A percentile compares a stretch with the other conserved stretches of the same genome.
phyloP scores from a whole-genome alignment of 1,140 invertebrate species.

The Bombus impatiens region DNA sequence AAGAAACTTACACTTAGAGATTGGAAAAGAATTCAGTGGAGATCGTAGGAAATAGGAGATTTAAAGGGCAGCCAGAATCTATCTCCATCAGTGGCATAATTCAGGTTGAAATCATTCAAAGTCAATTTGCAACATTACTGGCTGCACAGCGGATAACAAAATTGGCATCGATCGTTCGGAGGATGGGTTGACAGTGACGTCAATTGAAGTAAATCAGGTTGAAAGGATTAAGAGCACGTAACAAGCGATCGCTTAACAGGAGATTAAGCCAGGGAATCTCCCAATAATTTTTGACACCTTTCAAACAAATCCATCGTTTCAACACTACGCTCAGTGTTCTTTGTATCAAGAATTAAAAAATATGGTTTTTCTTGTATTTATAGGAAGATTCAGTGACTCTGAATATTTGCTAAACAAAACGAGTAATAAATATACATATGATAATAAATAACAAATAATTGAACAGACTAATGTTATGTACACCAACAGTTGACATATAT shows the following conservation, averaged over 20 bases:
- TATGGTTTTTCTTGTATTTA: too few species aligned
- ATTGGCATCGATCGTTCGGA: constrained; percentile 28
- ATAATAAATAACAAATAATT: not conserved
- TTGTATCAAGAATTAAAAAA: too few species aligned
- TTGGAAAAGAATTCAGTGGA: too few species aligned
- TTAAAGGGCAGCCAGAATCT: not conserved
- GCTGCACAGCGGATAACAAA: not conserved
- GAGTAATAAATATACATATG: too few species aligned
- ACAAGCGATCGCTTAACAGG: not conserved
- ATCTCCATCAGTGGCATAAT: not conserved
- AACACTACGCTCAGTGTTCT: too few species aligned
- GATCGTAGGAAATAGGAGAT: not conserved
- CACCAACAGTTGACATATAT: too few species aligned
- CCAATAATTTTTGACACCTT: not conserved
- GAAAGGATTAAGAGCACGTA: constrained; percentile 5
- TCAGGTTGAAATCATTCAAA: not conserved
- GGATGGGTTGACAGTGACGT: constrained; percentile 9
- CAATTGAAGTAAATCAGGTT: constrained; percentile 29
- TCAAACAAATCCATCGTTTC: not conserved
- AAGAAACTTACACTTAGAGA: too few species aligned
- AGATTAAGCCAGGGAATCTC: not conserved
- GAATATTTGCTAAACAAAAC: too few species aligned
- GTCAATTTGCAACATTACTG: not conserved
- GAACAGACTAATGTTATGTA: not conserved
- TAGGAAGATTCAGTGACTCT: too few species aligned